phyloP scores from a whole-genome alignment of 2,797 vertebrate genomes.

The Gastrophryne carolinensis region DNA sequence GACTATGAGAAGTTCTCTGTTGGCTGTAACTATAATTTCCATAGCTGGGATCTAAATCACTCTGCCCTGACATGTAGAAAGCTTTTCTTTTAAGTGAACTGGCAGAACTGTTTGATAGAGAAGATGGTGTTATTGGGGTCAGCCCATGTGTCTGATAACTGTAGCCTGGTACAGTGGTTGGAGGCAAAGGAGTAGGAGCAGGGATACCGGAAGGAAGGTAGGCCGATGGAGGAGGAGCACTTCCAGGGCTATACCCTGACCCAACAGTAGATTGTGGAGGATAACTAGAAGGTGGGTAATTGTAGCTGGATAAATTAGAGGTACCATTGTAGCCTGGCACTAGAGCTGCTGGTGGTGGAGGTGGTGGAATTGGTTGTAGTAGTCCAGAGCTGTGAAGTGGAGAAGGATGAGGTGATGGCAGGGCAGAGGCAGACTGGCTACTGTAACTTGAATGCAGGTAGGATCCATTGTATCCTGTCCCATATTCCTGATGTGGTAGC shows the following conservation, averaged over 20 bases:
- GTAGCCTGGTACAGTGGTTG: constrained; percentile 91
- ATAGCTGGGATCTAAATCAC: constrained; percentile 95
- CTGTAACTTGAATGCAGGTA: constrained; percentile 96
- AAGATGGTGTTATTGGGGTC: constrained; percentile 88
- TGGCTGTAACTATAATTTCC: constrained; percentile 96
- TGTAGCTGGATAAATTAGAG: constrained; percentile 92
- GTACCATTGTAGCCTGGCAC: constrained; percentile 94
- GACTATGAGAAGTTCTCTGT: constrained; percentile 95
- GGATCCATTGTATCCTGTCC: constrained; percentile 90
- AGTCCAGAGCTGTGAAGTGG: constrained; percentile 94
- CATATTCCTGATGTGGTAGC: constrained; percentile 97
- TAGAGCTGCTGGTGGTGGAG: constrained; percentile 82
- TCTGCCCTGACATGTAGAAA: constrained; percentile 98
- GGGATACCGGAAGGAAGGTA: constrained; percentile 97
- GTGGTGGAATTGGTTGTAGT: constrained; percentile 84
- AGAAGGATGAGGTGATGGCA: constrained; percentile 93
- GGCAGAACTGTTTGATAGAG: constrained; percentile 90
- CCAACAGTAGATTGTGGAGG: constrained; percentile 91
- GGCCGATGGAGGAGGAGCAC: constrained; percentile 88
- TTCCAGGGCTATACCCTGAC: constrained; percentile 91
- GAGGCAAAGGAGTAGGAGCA: constrained; percentile 91
- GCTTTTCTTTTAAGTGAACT: constrained; percentile 98
- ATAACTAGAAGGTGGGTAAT: constrained; percentile 90
- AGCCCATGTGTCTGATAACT: constrained; percentile 92
- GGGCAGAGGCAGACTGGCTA: constrained; percentile 87